Evolutionary conservation across 2,888 invertebrate species (phyloP).

Genomic region (Saturnia pavonia): DNA sequence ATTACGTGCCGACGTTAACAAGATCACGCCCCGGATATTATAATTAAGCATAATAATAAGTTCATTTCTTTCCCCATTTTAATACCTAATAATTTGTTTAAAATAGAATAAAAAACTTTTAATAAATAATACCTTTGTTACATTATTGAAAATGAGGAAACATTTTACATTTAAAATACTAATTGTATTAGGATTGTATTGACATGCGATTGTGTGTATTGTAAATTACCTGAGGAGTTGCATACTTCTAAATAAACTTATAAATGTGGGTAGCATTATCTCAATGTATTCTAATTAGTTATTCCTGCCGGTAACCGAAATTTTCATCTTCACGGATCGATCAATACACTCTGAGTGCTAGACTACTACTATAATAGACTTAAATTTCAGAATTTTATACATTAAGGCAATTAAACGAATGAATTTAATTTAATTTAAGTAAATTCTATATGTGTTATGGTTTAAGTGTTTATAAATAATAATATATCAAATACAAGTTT

Average conservation of each 20-base stretch:
- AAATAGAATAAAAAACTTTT: too few species aligned
- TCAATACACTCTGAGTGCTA: background rate
- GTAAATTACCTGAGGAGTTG: background rate
- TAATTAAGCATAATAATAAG: slow-evolving; percentile 55
- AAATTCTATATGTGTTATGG: background rate
- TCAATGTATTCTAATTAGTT: too few species aligned
- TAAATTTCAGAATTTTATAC: background rate
- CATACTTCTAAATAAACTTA: too few species aligned
- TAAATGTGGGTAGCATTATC: too few species aligned
- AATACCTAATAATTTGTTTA: slow-evolving; percentile 20
- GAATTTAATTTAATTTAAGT: background rate
- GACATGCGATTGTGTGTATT: background rate
- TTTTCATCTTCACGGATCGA: too few species aligned
- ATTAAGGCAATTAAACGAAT: too few species aligned
- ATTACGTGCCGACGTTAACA: slow-evolving; percentile 57
- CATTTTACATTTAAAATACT: background rate
- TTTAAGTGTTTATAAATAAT: background rate
- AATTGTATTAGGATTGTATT: background rate
- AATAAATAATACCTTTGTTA: background rate
- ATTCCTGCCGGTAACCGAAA: too few species aligned
- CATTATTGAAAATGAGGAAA: background rate
- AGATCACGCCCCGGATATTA: slow-evolving; percentile 52
- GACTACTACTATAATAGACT: background rate
- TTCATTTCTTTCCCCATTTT: slow-evolving; percentile 42
- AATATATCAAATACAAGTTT: background rate